Conservation (phyloP, 2,888 invertebrate genomes). For the Nemoura dubitans region DNA sequence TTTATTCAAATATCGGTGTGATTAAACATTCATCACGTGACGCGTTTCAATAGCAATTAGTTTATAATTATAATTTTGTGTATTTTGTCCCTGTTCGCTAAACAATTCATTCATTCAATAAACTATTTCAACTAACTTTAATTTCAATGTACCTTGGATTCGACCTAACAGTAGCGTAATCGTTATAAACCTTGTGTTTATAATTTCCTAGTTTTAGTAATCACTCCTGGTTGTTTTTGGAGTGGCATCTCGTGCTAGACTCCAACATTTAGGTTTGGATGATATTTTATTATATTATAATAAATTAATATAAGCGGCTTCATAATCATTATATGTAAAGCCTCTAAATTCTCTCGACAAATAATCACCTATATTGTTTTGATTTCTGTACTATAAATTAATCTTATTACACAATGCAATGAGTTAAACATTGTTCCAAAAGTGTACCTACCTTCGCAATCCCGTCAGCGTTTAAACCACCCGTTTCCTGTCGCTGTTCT, state of each 20-base stretch:
- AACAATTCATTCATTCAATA: neutral
- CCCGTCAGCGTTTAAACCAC: neutral
- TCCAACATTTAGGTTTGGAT: neutral
- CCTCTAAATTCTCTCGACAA: neutral
- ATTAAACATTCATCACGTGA: neutral
- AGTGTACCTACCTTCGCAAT: neutral
- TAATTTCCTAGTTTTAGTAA: neutral
- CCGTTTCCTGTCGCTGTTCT: neutral
- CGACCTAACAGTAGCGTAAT: neutral
- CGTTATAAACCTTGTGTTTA: neutral
- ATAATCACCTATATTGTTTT: neutral
- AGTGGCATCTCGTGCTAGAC: neutral
- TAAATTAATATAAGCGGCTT: neutral
- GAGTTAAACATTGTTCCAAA: neutral
- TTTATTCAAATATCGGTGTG: neutral
- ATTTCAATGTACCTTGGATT: neutral
- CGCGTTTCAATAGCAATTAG: neutral
- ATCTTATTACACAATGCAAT: neutral
- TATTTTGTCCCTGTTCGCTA: neutral
- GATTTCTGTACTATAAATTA: neutral
- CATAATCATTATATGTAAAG: neutral
- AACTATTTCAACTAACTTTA: neutral
- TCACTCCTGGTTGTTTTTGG: constrained; percentile 7
- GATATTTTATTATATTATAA: neutral
- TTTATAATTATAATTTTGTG: neutral